Conservation (phyloP, 2,797 vertebrate species). For the Neosalanx taihuensis region DNA sequence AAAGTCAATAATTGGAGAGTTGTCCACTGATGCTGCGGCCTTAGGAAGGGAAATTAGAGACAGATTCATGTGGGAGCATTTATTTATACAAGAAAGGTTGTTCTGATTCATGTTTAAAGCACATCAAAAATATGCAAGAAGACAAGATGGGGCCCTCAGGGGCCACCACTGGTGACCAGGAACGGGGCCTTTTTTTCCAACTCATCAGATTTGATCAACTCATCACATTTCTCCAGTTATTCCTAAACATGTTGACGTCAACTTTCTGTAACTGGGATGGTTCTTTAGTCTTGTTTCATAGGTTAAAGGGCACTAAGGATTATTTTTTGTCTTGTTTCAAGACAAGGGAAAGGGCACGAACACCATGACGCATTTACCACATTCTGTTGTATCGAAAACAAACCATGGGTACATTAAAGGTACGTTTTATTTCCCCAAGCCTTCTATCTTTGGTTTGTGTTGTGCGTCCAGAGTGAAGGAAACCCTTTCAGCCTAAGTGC, state of each 20-base stretch:
- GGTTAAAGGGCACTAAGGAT: background rate
- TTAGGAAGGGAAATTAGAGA: background rate
- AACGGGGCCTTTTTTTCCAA: background rate
- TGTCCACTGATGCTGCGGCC: constrained; percentile 24
- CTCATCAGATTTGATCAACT: background rate
- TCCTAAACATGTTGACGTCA: background rate
- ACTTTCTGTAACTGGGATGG: too few species aligned
- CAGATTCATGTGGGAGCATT: background rate
- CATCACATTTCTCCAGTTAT: background rate
- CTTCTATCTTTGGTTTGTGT: constrained; percentile 19
- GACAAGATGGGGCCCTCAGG: background rate
- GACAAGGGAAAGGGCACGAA: background rate
- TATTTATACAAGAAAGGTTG: background rate
- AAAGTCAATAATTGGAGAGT: constrained; percentile 48
- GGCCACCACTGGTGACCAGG: background rate
- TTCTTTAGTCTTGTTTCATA: background rate
- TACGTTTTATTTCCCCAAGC: constrained; percentile 21
- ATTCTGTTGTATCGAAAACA: background rate
- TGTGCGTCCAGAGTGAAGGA: constrained; percentile 22
- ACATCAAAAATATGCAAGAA: background rate
- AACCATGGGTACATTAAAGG: background rate
- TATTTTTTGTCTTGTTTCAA: background rate
- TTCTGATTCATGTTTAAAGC: background rate
- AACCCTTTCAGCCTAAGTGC: constrained; percentile 55
- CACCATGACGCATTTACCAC: background rate